Base-by-base conservation (phyloP, 2,888 invertebrate genomes). In the Bugula neritina region DNA sequence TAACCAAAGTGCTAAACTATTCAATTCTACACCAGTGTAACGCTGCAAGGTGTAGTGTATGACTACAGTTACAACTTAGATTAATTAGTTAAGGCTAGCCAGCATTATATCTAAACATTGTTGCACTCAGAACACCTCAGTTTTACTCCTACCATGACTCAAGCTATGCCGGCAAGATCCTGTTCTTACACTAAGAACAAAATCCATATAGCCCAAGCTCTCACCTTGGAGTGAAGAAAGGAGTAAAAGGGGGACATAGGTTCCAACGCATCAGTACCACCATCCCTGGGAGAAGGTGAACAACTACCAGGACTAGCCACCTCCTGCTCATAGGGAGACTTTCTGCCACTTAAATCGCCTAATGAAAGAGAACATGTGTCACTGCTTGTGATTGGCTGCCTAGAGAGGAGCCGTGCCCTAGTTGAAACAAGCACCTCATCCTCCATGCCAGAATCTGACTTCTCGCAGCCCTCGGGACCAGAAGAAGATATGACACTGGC, bases 271-370 rank as follows among this genome's bases (percentile, higher is more conserved):
- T 63, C 63, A 43, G 43, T 43, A 10, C 17, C 10, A 5, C 5
- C 43, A 63, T 63, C 63, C n/a, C 63, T 63, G 10, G 63, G 63
- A 31, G 63, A 63, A 25, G 63, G 63, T 1, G 63, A 63, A 31
- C 29, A 13, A 27, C 63, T 63, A 2, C 63, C 63, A 27, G 27
- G 63, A 31, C 63, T 63, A 27, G 29, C 21, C 27, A 25, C 25
- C 13, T 63, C 63, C 27, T 63, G 63, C 3, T 63, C 63, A 13
- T 10, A 29, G 27, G 63, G 27, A 2, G 25, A 21, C 27, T 31
- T 25, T 43, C 43, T 17, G 5, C 17, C 17, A 10, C 43, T 17
- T 10, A 43, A 5, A 10, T 17, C 43, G 17, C 43, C 43, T 10
- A 43, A 17, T 43, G 43, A 43, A 5, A 43, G 43, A 10, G 17